A percentile compares a stretch with the other conserved stretches of the same genome.
phyloP scores from a whole-genome alignment of 2,113 vertebrate genomes.

The Chamaea fasciata region DNA sequence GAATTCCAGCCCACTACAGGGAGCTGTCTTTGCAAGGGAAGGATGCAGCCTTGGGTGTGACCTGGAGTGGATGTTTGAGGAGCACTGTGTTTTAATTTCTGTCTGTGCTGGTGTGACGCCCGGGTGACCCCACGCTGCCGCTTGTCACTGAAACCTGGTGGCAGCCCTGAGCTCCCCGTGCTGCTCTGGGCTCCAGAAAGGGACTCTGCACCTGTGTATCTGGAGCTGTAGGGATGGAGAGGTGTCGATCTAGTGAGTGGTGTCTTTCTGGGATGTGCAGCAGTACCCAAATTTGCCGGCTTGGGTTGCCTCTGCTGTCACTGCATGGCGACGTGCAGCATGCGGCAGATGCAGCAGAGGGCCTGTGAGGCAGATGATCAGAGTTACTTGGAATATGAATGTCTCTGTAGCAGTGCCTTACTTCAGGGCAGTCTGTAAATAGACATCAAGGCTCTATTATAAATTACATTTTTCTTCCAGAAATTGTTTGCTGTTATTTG shows the following conservation, averaged over 20 bases:
- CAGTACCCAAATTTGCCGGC: fast-evolving
- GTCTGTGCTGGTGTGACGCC: neutral
- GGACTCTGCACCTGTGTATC: fast-evolving
- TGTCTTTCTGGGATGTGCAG: neutral
- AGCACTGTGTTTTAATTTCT: neutral
- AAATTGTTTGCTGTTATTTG: neutral
- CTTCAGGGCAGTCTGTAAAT: neutral
- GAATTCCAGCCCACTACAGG: neutral
- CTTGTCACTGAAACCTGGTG: neutral
- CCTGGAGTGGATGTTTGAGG: neutral
- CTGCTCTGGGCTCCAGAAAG: neutral
- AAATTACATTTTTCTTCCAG: fast-evolving
- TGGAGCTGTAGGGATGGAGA: neutral
- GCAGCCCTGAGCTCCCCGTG: neutral
- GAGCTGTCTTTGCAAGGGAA: neutral
- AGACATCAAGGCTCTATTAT: neutral
- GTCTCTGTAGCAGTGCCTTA: neutral
- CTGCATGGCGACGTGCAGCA: neutral
- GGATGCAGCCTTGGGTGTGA: neutral
- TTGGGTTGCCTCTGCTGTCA: neutral
- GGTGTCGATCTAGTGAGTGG: fast-evolving
- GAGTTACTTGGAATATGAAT: neutral
- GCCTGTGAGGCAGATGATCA: neutral
- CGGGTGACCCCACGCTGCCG: neutral
- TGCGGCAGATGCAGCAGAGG: neutral